Evolutionary conservation across 1,140 invertebrate species (phyloP), one percentile per base, ranked within the genome.

Genomic region (Calosoma granatense): DNA sequence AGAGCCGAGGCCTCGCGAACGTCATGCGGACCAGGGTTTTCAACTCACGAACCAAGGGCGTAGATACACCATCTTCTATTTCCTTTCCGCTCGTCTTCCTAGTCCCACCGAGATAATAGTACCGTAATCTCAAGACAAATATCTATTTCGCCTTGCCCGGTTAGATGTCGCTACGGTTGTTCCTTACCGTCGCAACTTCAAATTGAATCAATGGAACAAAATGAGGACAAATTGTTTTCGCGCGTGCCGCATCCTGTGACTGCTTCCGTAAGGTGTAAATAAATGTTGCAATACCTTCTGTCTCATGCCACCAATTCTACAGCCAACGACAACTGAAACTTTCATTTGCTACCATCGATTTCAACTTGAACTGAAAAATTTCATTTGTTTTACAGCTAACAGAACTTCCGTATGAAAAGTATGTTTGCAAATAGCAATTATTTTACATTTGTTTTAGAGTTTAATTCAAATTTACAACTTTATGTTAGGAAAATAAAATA

Each of bases 171-270:
- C 41, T 3, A 47, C 3, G 41, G 41, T 47, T 47, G 41, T 47
- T 47, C 41, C 17, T 47, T 47, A 47, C 9, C 41, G 41, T 12
- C 41, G 41, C 15, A 4, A 3, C 9, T 47, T 47, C 41, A 47
- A 47, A 47, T 47, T 47, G 17, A 47, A 47, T 47, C 41, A 47
- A 47, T 47, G 41, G 41, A 17, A 47, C 9, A 47, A 47, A 47
- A 47, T 47, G 41, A 47, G 41, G 41, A 47, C 41, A 47, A 47
- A 47, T 47, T 47, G 41, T 47, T 47, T 47, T 47, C 6, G 41
- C 41, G 41, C 41, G 41, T 47, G 41, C 41, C 9, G 3, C 41
- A 47, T 47, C 17, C 41, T 6, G 9, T 17, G 6, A 17, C 9
- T 47, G 41, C 3, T 47, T 17, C 41, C 17, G 9, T 17, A 11